Evolutionary conservation across 2,113 vertebrate genomes (phyloP).

Genomic region (Patagioenas fasciata): DNA sequence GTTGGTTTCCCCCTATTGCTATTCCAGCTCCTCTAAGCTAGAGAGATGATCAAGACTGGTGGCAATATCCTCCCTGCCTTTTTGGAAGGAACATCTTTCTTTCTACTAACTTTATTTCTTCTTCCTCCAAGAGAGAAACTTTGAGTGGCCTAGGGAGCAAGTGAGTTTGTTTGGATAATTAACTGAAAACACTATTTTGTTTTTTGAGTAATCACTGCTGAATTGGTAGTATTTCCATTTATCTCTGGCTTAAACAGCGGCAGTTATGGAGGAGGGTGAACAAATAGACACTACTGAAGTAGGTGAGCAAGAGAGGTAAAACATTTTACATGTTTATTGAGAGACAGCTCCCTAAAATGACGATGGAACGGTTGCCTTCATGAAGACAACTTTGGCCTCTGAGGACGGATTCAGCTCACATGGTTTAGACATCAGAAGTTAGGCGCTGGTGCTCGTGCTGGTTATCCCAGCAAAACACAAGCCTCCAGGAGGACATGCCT

Average conservation of each 20-base stretch:
- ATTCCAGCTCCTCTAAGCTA: neutral
- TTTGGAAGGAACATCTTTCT: neutral
- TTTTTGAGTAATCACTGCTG: neutral
- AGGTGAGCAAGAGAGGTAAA: neutral
- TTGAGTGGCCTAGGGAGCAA: neutral
- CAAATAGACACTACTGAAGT: neutral
- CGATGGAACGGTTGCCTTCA: neutral
- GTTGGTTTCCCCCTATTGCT: neutral
- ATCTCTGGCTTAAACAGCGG: neutral
- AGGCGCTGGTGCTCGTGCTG: neutral
- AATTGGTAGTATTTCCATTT: neutral
- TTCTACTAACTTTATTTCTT: neutral
- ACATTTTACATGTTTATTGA: neutral
- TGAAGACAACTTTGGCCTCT: neutral
- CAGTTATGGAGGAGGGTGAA: neutral
- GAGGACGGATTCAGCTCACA: neutral
- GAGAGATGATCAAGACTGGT: neutral
- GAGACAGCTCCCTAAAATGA: neutral
- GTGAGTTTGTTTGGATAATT: neutral
- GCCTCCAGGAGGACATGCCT: neutral
- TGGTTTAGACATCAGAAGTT: neutral
- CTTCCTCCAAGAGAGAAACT: neutral
- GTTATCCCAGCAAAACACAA: neutral
- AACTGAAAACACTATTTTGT: neutral
- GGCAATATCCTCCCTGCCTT: neutral